phyloP scores from a whole-genome alignment of 2,113 vertebrate genomes.

The Hippocampus mohnikei region DNA sequence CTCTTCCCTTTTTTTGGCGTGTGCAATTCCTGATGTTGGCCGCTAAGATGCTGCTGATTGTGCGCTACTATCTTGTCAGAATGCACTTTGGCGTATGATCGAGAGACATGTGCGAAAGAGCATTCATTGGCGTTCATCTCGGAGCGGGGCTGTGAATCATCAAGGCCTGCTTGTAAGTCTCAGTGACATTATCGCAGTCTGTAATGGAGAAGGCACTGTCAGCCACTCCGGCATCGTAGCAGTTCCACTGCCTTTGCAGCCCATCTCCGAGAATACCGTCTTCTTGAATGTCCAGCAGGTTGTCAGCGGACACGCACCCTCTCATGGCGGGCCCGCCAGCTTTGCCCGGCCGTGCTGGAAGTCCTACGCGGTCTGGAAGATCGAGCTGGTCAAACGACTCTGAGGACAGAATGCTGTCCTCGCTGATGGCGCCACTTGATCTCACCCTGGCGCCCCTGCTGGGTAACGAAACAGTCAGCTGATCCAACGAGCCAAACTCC shows the following conservation, averaged over 20 bases:
- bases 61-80: constrained; percentile 7
- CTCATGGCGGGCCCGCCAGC: constrained; percentile 65
- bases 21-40: constrained; percentile 26
- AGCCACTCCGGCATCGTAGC: constrained; percentile 66
- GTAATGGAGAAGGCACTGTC: constrained; percentile 77
- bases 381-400: constrained; percentile 95
- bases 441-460: constrained; percentile 26
- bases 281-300: constrained; percentile 78
- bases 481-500: constrained; percentile 73
- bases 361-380: constrained; percentile 71
- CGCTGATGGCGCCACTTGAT: constrained; percentile 79
- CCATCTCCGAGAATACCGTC: constrained; percentile 42
- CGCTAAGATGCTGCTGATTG: not conserved
- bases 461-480: constrained; percentile 64
- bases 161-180: constrained; percentile 71
- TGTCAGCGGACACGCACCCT: constrained; percentile 83
- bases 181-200: constrained; percentile 73
- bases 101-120: not conserved
- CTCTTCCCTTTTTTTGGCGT: constrained; percentile 49
- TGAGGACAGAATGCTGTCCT: constrained; percentile 94
- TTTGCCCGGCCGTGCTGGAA: constrained; percentile 11
- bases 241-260: constrained; percentile 56
- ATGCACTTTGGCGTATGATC: constrained; percentile 24
- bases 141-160: constrained; percentile 62
- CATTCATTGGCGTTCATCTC: constrained; percentile 67